Conservation (phyloP, 1,140 invertebrate genomes). For the Eriosoma lanigerum region DNA sequence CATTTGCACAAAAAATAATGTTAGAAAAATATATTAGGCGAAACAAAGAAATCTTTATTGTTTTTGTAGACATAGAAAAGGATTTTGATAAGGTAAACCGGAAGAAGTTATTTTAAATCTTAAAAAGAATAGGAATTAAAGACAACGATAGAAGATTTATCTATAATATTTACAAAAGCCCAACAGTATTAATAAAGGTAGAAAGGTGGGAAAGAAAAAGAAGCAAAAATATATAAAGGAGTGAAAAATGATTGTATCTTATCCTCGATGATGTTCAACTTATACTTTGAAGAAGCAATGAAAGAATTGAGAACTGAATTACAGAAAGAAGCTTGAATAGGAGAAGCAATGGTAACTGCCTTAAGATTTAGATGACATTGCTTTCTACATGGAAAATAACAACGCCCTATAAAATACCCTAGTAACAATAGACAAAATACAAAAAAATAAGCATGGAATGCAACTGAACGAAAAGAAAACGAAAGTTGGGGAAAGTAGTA, state of each 20-base stretch:
- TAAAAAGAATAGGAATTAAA: conserved; percentile 6
- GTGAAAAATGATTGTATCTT: conserved; percentile 8
- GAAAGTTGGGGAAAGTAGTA: background rate
- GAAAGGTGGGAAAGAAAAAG: background rate
- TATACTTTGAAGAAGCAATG: background rate
- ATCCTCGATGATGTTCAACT: background rate
- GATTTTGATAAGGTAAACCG: conserved; percentile 1
- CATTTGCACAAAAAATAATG: background rate
- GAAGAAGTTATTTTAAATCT: conserved; percentile 8
- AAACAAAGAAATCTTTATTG: conserved; percentile 18
- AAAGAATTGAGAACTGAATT: background rate
- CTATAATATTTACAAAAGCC: background rate
- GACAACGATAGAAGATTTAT: conserved; percentile 10
- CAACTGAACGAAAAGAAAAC: background rate
- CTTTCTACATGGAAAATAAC: background rate
- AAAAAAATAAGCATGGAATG: background rate
- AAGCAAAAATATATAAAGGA: conserved; percentile 24
- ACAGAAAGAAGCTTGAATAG: background rate
- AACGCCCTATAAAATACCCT: background rate
- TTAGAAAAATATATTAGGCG: background rate
- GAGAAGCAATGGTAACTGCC: background rate
- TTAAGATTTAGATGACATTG: background rate
- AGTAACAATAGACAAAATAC: background rate
- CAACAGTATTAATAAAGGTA: background rate
- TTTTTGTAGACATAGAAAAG: background rate